Evolutionary conservation across 2,113 vertebrate species (phyloP), one percentile per base, ranked within the genome.

Genomic region (Microcebus jonahi): DNA sequence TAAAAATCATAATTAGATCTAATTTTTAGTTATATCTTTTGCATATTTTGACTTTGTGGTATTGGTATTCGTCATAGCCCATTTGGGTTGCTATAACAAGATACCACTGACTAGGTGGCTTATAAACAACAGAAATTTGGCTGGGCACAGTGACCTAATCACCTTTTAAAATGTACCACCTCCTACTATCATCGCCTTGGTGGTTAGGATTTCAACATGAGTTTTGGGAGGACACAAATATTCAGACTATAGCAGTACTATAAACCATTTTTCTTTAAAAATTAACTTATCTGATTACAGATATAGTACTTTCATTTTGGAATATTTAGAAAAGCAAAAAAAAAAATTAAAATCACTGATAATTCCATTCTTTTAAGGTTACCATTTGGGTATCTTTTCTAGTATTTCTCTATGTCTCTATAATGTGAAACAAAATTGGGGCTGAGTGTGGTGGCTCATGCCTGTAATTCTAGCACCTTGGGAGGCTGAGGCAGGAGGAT

Each of bases 261-360:
- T 36, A 68, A 88, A 70, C 20, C 29, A n/a, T 80, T 82, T 81
- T 67, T 57, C 34, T 91, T 88, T 70, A 82, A 77, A 94, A 90
- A 39, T 20, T 70, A 85, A 88, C 76, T 95, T 45, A 76, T 81
- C 20, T 75, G 36, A 68, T 67, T 77, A 70, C 5, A 70, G 59
- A 59, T 85, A 3, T 29, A 77, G 45, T 76, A 65, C 18, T 42
- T 86, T 88, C 15, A 61, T 50, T 61, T 57, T 61, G 12, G 59
- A 88, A 71, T 77, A 82, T 71, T 81, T 91, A 82, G 39, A 86
- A 97, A 88, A 96, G 27, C 39, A 81, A 73, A 86, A 45, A 76
- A 67, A 91, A 88, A 82, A 86, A 94, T 15, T 36, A 14, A 94
- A 76, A 90, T 77, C 55, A 87, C 7, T 42, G 31, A 70, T 71